These are phyloP conservation scores for Spermophilus dauricus DNA, from an alignment of 2,113 vertebrate genomes.

Conservation along the genomic window DNA sequence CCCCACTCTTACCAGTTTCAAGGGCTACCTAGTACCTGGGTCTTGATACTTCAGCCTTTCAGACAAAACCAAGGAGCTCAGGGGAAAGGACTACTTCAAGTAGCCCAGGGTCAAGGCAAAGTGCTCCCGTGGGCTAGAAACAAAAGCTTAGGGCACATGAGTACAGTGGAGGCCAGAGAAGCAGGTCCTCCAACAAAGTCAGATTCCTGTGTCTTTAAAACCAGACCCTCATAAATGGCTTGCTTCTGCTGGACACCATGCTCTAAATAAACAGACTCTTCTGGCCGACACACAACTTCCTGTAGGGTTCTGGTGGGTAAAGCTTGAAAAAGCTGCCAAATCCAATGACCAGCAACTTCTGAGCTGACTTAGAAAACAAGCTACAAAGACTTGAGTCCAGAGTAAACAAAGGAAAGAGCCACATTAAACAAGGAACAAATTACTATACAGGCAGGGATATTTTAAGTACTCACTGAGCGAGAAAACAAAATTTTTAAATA, in stretches of 20 bases:
- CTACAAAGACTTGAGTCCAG: slow-evolving; percentile 84
- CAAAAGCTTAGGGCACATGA: not conserved
- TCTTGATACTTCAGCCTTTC: not conserved
- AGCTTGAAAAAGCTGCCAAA: slow-evolving; percentile 86
- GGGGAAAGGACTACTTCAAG: not conserved
- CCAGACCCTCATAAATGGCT: slow-evolving; percentile 76
- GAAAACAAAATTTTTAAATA: slow-evolving; percentile 25
- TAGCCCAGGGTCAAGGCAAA: not conserved
- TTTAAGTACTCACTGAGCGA: slow-evolving; percentile 79
- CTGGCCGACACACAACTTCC: slow-evolving; percentile 89
- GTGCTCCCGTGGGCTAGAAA: not conserved
- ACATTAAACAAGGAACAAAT: slow-evolving; percentile 86
- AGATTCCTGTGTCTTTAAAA: slow-evolving; percentile 85
- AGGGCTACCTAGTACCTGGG: not conserved
- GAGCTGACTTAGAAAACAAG: slow-evolving; percentile 90
- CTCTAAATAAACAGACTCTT: slow-evolving; percentile 86
- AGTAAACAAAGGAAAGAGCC: slow-evolving; percentile 88
- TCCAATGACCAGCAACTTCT: slow-evolving; percentile 88
- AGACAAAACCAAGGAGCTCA: not conserved
- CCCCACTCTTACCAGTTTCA: not conserved
- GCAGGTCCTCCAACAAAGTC: slow-evolving; percentile 13
- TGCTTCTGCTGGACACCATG: slow-evolving; percentile 84
- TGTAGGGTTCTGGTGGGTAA: slow-evolving; percentile 87
- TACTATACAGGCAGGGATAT: slow-evolving; percentile 81
- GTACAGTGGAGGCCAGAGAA: not conserved